Evolutionary conservation across 2,888 invertebrate species (phyloP).

Genomic region (Lymantria dispar): DNA sequence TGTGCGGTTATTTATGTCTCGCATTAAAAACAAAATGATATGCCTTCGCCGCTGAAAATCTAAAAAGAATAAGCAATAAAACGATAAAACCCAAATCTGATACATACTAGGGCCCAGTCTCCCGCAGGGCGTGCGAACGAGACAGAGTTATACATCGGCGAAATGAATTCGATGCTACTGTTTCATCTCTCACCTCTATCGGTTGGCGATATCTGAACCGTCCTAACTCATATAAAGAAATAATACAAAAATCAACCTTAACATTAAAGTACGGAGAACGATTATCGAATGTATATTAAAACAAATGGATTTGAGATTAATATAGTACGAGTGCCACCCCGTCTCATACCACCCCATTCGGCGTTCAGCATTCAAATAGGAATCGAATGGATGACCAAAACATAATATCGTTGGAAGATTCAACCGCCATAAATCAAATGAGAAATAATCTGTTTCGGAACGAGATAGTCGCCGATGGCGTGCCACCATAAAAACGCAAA

Average conservation of each 20-base stretch:
- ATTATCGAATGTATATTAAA: slow-evolving; percentile 73
- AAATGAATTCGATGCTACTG: slow-evolving; percentile 81
- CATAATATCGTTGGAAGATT: slow-evolving; percentile 82
- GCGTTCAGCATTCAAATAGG: slow-evolving; percentile 82
- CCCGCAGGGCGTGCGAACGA: slow-evolving; percentile 71
- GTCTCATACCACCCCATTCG: slow-evolving; percentile 78
- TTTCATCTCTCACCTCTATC: slow-evolving; percentile 83
- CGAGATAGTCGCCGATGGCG: slow-evolving; percentile 78
- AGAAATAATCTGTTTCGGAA: slow-evolving; percentile 83
- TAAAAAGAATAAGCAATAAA: slow-evolving; percentile 83
- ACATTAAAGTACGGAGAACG: slow-evolving; percentile 44
- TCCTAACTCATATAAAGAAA: slow-evolving; percentile 68
- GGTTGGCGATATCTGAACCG: slow-evolving; percentile 74
- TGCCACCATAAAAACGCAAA: slow-evolving; percentile 80
- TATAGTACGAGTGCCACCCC: slow-evolving; percentile 81
- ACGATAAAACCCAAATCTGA: slow-evolving; percentile 83
- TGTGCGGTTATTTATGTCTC: slow-evolving; percentile 74
- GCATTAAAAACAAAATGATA: slow-evolving; percentile 82
- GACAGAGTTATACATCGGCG: slow-evolving; percentile 70
- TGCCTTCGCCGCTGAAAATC: slow-evolving; percentile 81
- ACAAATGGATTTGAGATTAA: slow-evolving; percentile 83
- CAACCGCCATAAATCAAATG: slow-evolving; percentile 82
- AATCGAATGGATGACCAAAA: slow-evolving; percentile 83
- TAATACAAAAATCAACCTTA: slow-evolving; percentile 67
- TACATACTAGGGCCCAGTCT: slow-evolving; percentile 78